Evolutionary conservation across 2,797 vertebrate genomes (phyloP).

Genomic region (Muscicapa striata): DNA sequence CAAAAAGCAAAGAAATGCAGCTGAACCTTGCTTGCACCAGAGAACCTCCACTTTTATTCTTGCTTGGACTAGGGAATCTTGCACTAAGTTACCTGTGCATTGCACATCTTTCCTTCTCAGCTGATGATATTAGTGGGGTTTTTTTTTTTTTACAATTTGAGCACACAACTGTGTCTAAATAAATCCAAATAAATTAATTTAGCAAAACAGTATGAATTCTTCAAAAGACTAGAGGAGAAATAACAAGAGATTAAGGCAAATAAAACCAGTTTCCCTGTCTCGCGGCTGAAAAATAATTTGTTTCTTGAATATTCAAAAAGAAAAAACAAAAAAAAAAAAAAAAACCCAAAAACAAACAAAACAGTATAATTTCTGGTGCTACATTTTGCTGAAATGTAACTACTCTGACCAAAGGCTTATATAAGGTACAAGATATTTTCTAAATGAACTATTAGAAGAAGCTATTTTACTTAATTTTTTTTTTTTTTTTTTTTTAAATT

Average conservation of each 20-base stretch:
- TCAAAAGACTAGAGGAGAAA: background rate
- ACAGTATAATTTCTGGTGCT: background rate
- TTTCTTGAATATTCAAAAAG: background rate
- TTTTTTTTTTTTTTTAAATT: background rate
- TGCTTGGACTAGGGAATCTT: background rate
- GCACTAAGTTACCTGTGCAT: background rate
- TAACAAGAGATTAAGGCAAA: background rate
- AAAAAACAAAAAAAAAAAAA: background rate
- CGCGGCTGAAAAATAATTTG: background rate
- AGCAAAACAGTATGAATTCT: background rate
- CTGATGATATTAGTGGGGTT: rapidly evolving
- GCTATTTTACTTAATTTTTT: background rate
- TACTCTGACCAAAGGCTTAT: rapidly evolving
- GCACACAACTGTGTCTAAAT: background rate
- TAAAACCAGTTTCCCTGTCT: rapidly evolving
- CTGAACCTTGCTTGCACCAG: background rate
- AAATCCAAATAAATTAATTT: background rate
- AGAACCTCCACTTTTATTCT: background rate
- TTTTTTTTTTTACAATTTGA: background rate
- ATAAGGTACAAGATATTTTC: rapidly evolving
- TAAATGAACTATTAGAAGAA: no score
- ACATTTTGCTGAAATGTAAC: background rate
- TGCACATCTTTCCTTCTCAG: background rate
- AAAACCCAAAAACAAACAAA: background rate
- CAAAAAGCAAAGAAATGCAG: background rate